Evolutionary conservation across 2,888 invertebrate genomes (phyloP).

Genomic region (Axea sp.): DNA sequence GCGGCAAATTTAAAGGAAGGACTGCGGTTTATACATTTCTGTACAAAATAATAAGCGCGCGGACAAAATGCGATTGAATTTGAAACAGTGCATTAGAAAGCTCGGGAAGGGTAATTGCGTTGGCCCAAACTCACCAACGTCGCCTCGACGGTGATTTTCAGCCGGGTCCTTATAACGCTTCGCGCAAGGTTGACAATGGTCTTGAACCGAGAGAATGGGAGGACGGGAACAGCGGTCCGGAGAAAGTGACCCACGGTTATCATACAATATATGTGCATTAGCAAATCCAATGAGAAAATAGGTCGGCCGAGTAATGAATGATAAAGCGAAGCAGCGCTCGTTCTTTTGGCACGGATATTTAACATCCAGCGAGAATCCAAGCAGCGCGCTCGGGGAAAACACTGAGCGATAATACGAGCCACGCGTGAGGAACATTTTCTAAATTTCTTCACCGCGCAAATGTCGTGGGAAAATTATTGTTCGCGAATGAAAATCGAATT

Average conservation of each 20-base stretch:
- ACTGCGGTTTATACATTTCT: too few species aligned
- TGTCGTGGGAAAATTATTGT: too few species aligned
- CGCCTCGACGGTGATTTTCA: conserved; percentile 82
- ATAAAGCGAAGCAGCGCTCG: conserved; percentile 21
- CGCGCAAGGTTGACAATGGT: conserved; percentile 78
- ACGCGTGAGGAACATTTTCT: too few species aligned
- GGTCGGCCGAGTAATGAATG: conserved; percentile 29
- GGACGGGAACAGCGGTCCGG: conserved; percentile 11
- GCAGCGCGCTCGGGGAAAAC: neutral
- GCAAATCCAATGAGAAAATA: conserved; percentile 39
- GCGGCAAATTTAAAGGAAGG: too few species aligned
- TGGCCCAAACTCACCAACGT: conserved; percentile 81
- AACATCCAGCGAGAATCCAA: conserved; percentile 13
- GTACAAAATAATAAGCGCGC: too few species aligned
- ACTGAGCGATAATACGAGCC: too few species aligned
- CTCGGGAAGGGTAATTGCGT: too few species aligned
- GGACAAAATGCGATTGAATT: too few species aligned
- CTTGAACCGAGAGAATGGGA: conserved; percentile 2
- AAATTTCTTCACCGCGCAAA: too few species aligned
- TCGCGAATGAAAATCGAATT: too few species aligned
- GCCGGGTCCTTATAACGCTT: conserved; percentile 81
- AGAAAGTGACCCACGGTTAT: conserved; percentile 55
- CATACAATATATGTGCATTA: conserved; percentile 34
- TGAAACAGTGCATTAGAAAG: too few species aligned
- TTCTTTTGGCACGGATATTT: conserved; percentile 38